These are phyloP conservation scores for Siderastrea radians DNA, from an alignment of 92 coral and sea anemone genomes.

Conservation along the genomic window DNA sequence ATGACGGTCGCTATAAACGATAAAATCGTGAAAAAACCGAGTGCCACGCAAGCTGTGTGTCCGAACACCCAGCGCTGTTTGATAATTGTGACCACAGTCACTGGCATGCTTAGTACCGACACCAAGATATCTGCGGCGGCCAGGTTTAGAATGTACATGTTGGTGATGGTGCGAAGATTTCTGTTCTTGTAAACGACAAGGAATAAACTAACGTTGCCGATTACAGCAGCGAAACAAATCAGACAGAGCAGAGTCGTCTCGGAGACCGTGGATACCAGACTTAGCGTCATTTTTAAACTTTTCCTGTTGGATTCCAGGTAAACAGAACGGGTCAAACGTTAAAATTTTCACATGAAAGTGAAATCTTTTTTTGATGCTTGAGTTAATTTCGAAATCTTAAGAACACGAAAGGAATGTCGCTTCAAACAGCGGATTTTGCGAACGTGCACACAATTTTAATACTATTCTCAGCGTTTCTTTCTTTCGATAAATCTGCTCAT, in stretches of 20 bases:
- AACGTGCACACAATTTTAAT: no score
- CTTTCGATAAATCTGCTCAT: no score
- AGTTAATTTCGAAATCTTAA: no score
- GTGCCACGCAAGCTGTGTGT: slow-evolving; percentile 22
- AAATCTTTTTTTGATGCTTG: no score
- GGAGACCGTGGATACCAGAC: not conserved
- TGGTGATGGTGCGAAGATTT: slow-evolving; percentile 58
- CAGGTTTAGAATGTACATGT: slow-evolving; percentile 65
- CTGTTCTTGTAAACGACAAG: slow-evolving; percentile 53
- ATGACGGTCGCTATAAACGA: no score
- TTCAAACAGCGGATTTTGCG: no score
- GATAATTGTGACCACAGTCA: not conserved
- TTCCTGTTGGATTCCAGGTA: not conserved
- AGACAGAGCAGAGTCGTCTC: not conserved
- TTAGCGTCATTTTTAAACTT: not conserved
- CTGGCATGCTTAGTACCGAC: slow-evolving; percentile 71
- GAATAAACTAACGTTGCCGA: slow-evolving; percentile 65
- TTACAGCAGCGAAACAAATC: slow-evolving; percentile 33
- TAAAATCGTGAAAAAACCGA: no score
- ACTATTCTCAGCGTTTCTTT: no score
- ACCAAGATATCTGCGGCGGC: slow-evolving; percentile 73
- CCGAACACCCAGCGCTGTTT: no score
- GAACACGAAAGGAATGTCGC: no score
- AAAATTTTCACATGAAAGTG: no score
- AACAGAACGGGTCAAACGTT: not conserved